These are phyloP conservation scores for Cabera pusaria DNA, from an alignment of 2,888 invertebrate species.

Conservation along the genomic window DNA sequence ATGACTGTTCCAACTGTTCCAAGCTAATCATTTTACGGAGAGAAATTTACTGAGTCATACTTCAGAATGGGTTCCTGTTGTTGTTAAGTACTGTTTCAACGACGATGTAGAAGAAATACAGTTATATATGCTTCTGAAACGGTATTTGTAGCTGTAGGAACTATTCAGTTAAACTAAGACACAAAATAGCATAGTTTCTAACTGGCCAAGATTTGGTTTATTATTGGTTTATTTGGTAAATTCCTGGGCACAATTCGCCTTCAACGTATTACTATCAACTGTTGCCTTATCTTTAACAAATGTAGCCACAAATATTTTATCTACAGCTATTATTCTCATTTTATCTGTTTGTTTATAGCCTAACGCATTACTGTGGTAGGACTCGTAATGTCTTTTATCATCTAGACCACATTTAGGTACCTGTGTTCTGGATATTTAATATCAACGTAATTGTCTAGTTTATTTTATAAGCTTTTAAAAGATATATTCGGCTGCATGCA, in stretches of 20 bases:
- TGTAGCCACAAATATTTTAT: conserved; percentile 31
- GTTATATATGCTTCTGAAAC: too few species aligned
- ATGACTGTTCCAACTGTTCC: conserved; percentile 2
- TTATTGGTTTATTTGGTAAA: too few species aligned
- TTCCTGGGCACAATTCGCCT: conserved; percentile 4
- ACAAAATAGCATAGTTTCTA: too few species aligned
- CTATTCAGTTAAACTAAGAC: too few species aligned
- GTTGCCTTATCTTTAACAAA: conserved; percentile 31
- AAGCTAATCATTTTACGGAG: neutral
- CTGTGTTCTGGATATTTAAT: conserved; percentile 7
- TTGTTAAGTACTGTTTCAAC: too few species aligned
- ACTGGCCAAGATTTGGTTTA: too few species aligned
- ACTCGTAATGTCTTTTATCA: conserved; percentile 26
- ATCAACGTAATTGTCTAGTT: conserved; percentile 3
- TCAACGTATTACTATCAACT: too few species aligned
- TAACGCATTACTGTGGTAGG: conserved; percentile 24
- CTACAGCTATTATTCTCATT: conserved; percentile 28
- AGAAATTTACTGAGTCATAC: conserved; percentile 8
- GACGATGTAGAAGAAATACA: too few species aligned
- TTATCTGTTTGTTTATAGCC: conserved; percentile 32
- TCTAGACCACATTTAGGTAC: conserved; percentile 18
- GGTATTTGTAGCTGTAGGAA: conserved; percentile 2
- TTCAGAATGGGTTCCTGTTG: too few species aligned
- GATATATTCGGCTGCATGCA: too few species aligned
- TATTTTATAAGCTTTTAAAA: conserved; percentile 6